Percentiles rank a stretch among this genome's conserved stretches.
Conservation (phyloP, 2,113 vertebrate genomes). For the Antechinus stuartii region DNA sequence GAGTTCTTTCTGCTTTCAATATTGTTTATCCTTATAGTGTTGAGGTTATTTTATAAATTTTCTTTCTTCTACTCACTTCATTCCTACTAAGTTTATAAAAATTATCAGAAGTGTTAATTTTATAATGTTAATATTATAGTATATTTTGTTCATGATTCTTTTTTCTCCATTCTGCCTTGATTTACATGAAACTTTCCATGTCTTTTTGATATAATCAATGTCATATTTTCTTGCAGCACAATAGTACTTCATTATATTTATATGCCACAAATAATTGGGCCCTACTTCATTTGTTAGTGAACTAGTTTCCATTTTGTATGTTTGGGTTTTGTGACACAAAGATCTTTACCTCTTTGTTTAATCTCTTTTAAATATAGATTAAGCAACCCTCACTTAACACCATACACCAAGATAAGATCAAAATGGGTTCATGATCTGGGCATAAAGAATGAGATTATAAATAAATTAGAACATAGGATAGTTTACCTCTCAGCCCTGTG, state of each 20-base stretch:
- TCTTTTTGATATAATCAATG: neutral
- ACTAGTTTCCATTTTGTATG: neutral
- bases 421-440: too few species aligned
- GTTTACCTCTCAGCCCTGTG: too few species aligned
- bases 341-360: too few species aligned
- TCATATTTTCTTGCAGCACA: neutral
- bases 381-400: too few species aligned
- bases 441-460: too few species aligned
- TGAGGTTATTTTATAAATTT: neutral
- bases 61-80: neutral
- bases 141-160: neutral
- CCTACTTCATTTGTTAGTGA: neutral
- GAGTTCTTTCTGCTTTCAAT: neutral
- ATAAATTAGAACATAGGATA: too few species aligned
- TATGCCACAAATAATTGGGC: neutral
- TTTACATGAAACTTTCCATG: neutral
- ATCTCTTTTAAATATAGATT: too few species aligned
- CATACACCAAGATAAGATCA: too few species aligned
- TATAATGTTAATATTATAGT: neutral
- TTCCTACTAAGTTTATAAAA: neutral
- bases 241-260: neutral
- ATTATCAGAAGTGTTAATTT: neutral
- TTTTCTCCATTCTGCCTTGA: neutral
- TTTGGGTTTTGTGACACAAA: too few species aligned
- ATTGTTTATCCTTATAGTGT: neutral